Evolutionary conservation across 2,888 invertebrate genomes (phyloP).

Genomic region (Strigamia crassipes): DNA sequence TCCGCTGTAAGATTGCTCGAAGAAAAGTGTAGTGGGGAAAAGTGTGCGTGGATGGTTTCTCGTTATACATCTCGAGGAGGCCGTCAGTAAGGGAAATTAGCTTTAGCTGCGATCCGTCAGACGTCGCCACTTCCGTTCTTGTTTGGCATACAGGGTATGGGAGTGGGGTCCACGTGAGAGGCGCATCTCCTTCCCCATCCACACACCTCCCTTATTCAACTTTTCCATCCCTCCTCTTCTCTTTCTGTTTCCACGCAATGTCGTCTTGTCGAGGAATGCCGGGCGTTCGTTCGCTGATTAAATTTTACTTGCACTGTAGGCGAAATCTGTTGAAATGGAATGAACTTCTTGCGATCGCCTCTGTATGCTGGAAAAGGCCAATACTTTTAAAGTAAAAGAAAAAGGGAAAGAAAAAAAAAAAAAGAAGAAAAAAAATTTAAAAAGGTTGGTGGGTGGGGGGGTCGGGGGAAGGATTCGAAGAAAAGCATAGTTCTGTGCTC

Average conservation of each 20-base stretch:
- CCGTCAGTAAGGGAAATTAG: conserved; percentile 31
- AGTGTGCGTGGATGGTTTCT: neutral
- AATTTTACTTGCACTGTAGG: conserved; percentile 35
- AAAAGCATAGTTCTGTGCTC: conserved; percentile 18
- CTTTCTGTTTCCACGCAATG: conserved; percentile 35
- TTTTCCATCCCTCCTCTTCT: conserved; percentile 29
- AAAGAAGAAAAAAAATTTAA: neutral
- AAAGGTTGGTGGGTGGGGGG: neutral
- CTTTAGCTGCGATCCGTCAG: conserved; percentile 29
- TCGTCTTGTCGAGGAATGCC: conserved; percentile 31
- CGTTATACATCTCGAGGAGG: conserved; percentile 1
- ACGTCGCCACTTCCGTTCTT: conserved; percentile 33
- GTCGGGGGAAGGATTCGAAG: neutral
- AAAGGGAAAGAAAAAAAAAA: neutral
- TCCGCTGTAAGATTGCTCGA: conserved; percentile 19
- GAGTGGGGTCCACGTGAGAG: conserved; percentile 28
- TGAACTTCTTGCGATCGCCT: conserved; percentile 34
- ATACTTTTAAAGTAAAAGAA: conserved; percentile 33
- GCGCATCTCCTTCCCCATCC: conserved; percentile 10
- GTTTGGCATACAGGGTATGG: conserved; percentile 21
- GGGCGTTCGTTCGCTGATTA: conserved; percentile 35
- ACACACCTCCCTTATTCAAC: neutral
- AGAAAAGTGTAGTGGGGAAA: neutral
- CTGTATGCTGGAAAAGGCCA: conserved; percentile 19
- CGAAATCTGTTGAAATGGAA: conserved; percentile 35